Evolutionary conservation across 2,113 vertebrate species (phyloP).

Genomic region (Odocoileus hemionus): DNA sequence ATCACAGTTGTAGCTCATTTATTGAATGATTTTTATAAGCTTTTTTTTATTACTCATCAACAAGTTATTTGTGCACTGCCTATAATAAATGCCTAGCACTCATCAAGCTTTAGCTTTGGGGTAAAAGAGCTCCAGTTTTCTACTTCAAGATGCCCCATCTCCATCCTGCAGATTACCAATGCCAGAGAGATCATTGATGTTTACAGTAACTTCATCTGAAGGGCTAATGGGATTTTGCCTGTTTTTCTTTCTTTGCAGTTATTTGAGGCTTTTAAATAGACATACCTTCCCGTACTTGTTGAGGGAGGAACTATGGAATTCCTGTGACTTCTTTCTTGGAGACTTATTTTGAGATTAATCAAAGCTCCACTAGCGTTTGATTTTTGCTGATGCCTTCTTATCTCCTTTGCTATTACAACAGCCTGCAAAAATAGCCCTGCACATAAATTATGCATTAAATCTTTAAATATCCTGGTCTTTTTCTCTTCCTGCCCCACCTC

Average conservation of each 20-base stretch:
- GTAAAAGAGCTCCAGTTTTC: background rate
- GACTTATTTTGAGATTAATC: constrained; percentile 34
- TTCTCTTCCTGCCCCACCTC: background rate
- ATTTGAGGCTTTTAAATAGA: background rate
- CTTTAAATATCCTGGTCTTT: constrained; percentile 60
- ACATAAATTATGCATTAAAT: constrained; percentile 61
- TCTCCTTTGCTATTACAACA: constrained; percentile 14
- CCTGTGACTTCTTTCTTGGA: background rate
- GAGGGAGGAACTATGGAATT: background rate
- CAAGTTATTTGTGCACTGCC: background rate
- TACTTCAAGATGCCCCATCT: background rate
- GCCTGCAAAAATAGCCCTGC: constrained; percentile 62
- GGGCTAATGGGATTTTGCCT: background rate
- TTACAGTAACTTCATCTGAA: background rate
- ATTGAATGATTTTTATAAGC: background rate
- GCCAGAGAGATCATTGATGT: background rate
- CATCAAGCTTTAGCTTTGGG: background rate
- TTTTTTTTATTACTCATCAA: background rate
- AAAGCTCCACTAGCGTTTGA: constrained; percentile 17
- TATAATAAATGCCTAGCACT: too few species aligned
- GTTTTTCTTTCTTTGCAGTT: background rate
- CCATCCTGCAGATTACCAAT: background rate
- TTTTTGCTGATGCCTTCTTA: constrained; percentile 35
- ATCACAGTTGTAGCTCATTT: background rate
- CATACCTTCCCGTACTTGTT: background rate